phyloP scores from a whole-genome alignment of 1,140 invertebrate species.

The Drosophila rufa region DNA sequence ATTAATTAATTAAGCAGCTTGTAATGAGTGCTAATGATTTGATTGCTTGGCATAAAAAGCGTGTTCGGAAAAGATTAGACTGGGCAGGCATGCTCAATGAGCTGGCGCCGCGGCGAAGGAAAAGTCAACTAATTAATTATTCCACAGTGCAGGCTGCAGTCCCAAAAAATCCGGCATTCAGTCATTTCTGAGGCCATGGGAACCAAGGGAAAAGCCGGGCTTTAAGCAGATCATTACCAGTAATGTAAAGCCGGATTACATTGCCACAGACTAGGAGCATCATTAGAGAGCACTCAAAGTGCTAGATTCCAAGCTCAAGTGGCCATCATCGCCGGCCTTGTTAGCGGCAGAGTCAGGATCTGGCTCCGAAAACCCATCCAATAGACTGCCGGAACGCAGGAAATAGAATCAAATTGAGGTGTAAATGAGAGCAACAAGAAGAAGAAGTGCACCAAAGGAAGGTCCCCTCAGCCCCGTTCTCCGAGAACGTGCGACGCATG shows the following conservation, averaged over 20 bases:
- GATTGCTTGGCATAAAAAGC: slow-evolving; percentile 68
- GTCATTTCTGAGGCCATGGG: slow-evolving; percentile 1
- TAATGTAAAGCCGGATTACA: slow-evolving; percentile 49
- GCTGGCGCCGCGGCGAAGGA: slow-evolving; percentile 2
- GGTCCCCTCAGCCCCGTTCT: slow-evolving; percentile 6
- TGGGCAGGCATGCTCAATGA: slow-evolving; percentile 41
- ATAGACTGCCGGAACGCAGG: slow-evolving; percentile 46
- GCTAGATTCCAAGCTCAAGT: slow-evolving; percentile 58
- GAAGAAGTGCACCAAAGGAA: slow-evolving; percentile 17
- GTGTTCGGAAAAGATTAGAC: slow-evolving; percentile 21
- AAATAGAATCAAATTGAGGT: slow-evolving; percentile 83
- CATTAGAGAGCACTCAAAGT: slow-evolving; percentile 61
- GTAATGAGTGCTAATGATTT: slow-evolving; percentile 77
- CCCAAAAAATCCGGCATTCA: slow-evolving; percentile 1
- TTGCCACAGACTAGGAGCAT: slow-evolving; percentile 41
- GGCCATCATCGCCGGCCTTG: slow-evolving; percentile 35
- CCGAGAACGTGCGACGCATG: slow-evolving; percentile 65
- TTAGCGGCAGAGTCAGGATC: slow-evolving; percentile 9
- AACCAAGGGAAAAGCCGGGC: not conserved
- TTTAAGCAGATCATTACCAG: slow-evolving; percentile 69
- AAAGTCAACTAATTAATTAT: slow-evolving; percentile 58
- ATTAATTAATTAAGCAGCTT: slow-evolving; percentile 73
- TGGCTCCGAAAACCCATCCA: slow-evolving; percentile 17
- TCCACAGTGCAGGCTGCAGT: not conserved
- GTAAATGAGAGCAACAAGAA: slow-evolving; percentile 78